Conservation (phyloP, 2,113 vertebrate genomes). For the Aegithalos caudatus region DNA sequence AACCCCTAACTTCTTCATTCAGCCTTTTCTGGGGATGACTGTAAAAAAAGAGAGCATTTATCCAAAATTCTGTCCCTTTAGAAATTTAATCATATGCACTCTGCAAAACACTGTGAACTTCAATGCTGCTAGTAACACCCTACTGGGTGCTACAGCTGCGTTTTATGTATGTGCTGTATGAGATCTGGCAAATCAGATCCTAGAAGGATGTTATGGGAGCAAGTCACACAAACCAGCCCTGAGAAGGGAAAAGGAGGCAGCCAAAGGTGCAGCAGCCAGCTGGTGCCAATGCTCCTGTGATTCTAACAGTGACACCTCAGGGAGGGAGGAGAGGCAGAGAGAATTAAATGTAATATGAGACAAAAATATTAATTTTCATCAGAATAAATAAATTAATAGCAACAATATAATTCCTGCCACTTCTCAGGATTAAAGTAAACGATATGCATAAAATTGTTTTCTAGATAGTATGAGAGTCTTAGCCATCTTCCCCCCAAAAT, state of each 20-base stretch:
- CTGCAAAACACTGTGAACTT: neutral
- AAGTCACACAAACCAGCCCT: rapidly evolving
- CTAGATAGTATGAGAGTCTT: neutral
- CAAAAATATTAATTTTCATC: neutral
- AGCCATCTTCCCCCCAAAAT: rapidly evolving
- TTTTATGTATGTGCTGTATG: neutral
- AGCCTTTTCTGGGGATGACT: neutral
- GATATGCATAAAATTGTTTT: neutral
- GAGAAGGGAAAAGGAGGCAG: neutral
- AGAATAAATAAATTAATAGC: neutral
- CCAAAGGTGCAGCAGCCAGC: neutral
- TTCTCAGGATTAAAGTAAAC: neutral
- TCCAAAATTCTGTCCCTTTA: neutral
- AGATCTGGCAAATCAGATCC: neutral
- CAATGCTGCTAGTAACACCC: neutral
- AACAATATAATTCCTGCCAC: neutral
- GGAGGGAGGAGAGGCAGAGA: neutral
- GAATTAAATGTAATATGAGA: neutral
- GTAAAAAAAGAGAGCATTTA: neutral
- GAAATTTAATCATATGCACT: neutral
- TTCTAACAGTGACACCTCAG: neutral
- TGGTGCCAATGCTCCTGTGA: neutral
- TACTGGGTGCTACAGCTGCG: neutral
- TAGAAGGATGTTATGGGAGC: rapidly evolving
- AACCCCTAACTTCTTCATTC: neutral